Base-by-base conservation (phyloP, 2,797 vertebrate species). In the Poecile montanus region DNA sequence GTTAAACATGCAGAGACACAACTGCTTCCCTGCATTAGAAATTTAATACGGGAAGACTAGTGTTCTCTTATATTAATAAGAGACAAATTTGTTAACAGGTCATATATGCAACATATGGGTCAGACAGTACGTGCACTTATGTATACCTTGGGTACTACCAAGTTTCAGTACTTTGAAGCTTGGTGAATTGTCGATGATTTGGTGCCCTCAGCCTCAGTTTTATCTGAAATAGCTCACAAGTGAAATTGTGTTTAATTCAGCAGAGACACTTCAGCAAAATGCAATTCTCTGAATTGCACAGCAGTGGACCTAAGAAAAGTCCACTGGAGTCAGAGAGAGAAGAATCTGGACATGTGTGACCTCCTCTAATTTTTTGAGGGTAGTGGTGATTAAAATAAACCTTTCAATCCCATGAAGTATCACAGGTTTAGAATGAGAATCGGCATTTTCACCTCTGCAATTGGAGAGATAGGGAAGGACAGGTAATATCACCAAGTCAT, bases 161-260 rank as follows among this genome's bases (percentile, higher is more conserved):
- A 29, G 19, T 57, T 9, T 18, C 51, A 77, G 36, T 30, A 34
- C 10, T 6, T 77, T 34, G 40, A 78, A 51, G 21, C 40, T 84
- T 79, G 29, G 23, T 74, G 32, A 15, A 34, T 38, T 74, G 32
- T 51, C 75, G 42, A 25, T 67, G 50, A 86, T 85, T 78, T 91
- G 51, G 90, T 82, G 96, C 95, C 95, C 95, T 94, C 95, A 93
- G 29, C 51, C 0, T 40, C 38, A 94, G 73, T 79, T 90, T 82
- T 76, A 7, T 42, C 9, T 36, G 92, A 88, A 94, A 95, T 36
- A 96, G n/a, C 5, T 85, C 71, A 58, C 27, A 54, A 50, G 34
- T 61, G 57, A 89, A 83, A 36, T 48, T 14, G 4, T 32, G 45
- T 36, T 21, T 76, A 44, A 57, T 32, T 75, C 21, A 45, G 32